A percentile compares a stretch with the other conserved stretches of the same genome.
phyloP scores from a whole-genome alignment of 2,113 vertebrate species.

The Ameiurus melas region DNA sequence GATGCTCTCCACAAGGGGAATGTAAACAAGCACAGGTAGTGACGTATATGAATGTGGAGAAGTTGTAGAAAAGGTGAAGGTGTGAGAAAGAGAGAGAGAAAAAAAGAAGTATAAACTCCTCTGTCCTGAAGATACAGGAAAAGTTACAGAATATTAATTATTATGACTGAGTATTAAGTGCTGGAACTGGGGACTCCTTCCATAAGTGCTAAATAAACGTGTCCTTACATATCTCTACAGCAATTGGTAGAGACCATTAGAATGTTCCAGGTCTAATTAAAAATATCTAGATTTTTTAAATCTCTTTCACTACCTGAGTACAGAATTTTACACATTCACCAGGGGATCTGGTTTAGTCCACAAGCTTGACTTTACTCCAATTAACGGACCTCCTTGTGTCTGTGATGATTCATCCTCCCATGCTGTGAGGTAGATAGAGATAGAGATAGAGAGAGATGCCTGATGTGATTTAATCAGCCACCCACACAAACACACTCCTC shows the following conservation, averaged over 20 bases:
- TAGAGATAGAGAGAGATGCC: background rate
- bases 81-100: background rate
- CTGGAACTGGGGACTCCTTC: background rate
- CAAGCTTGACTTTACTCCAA: background rate
- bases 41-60: background rate
- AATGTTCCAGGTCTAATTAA: background rate
- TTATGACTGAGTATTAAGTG: background rate
- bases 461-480: background rate
- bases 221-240: background rate
- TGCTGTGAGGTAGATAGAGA: background rate
- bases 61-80: background rate
- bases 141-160: too few relatives aligned
- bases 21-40: background rate
- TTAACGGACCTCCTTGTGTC: background rate
- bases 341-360: background rate
- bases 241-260: background rate
- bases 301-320: background rate
- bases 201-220: background rate
- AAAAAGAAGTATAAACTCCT: background rate
- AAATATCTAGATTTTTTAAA: background rate
- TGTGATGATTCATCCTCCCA: background rate
- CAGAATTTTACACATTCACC: background rate
- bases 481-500: background rate
- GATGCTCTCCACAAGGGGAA: background rate
- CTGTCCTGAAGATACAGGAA: background rate